These are phyloP conservation scores for Ectropis grisescens DNA, from an alignment of 1,140 invertebrate species.

Conservation along the genomic window DNA sequence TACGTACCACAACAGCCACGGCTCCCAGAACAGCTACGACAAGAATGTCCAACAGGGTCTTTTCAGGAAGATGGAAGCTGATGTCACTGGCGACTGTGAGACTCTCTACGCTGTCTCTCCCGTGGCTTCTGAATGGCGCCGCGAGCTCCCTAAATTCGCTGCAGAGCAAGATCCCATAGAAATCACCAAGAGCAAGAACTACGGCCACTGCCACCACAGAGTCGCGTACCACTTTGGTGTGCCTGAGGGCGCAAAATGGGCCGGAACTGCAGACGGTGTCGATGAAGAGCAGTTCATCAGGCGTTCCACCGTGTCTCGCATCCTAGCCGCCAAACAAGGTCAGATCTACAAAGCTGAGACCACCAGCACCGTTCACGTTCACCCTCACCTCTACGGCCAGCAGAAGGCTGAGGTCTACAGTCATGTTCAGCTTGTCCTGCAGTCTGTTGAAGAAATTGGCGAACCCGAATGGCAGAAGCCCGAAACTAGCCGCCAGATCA, in stretches of 20 bases:
- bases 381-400: constrained; percentile 62
- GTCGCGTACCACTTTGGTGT: constrained; percentile 75
- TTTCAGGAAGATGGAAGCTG: constrained; percentile 78
- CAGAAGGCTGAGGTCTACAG: constrained; percentile 74
- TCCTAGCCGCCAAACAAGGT: constrained; percentile 68
- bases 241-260: constrained; percentile 61
- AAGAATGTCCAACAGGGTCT: constrained; percentile 60
- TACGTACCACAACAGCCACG: constrained; percentile 32
- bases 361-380: constrained; percentile 70
- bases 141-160: constrained; percentile 66
- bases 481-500: constrained; percentile 47
- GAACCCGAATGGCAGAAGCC: constrained; percentile 33
- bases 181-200: constrained; percentile 78
- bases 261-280: constrained; percentile 68
- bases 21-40: constrained; percentile 62
- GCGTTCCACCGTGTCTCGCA: constrained; percentile 68
- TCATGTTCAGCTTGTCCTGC: constrained; percentile 70
- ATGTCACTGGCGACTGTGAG: constrained; percentile 77
- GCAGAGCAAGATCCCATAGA: constrained; percentile 67
- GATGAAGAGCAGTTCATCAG: constrained; percentile 68
- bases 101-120: constrained; percentile 76
- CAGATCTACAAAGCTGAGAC: constrained; percentile 76
- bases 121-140: constrained; percentile 66
- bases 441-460: constrained; percentile 33
- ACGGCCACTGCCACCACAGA: constrained; percentile 72